Conservation (phyloP, 1,140 invertebrate genomes). For the Pogonus chalceus region DNA sequence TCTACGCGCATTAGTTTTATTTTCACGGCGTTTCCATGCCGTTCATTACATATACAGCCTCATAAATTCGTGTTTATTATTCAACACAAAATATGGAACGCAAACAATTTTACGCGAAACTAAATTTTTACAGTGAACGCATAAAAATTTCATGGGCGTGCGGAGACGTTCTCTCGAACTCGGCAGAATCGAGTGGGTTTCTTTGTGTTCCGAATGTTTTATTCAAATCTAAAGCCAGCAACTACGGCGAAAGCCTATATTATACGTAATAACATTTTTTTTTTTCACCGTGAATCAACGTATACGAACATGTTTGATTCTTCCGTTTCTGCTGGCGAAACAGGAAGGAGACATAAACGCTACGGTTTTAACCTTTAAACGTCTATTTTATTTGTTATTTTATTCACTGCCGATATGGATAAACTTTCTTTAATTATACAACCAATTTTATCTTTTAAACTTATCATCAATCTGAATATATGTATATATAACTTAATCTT, state of each 20-base stretch:
- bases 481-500: no score
- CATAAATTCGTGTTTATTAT: conserved; percentile 5
- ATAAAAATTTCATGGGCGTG: conserved; percentile 2
- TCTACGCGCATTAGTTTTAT: background rate
- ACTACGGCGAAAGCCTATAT: background rate
- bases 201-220: conserved; percentile 4
- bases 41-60: background rate
- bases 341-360: no score
- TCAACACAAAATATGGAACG: conserved; percentile 6
- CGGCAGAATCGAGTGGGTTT: background rate
- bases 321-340: no score
- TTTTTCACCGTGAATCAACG: background rate
- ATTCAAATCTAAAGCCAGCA: conserved; percentile 2
- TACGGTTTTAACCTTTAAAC: no score
- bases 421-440: no score
- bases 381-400: no score
- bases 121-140: conserved; percentile 6
- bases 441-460: no score
- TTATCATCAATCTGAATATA: no score
- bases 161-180: conserved; percentile 1
- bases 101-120: background rate
- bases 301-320: no score
- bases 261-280: background rate
- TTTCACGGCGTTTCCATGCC: background rate
- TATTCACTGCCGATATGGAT: no score